These are phyloP conservation scores for Thalassarche chlororhynchos DNA, from an alignment of 2,113 vertebrate genomes.

Conservation along the genomic window DNA sequence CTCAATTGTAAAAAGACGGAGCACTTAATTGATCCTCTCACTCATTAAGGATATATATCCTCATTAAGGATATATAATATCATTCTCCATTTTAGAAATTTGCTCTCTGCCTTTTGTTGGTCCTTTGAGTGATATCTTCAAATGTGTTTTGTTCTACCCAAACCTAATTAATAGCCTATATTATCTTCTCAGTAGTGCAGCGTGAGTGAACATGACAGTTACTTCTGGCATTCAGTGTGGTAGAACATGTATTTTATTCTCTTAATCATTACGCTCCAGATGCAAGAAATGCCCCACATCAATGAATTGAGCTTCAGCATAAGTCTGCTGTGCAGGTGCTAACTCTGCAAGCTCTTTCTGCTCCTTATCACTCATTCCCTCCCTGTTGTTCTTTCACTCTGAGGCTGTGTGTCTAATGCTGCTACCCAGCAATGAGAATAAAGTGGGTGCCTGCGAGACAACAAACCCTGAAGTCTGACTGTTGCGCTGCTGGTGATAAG, in stretches of 20 bases:
- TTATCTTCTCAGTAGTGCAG: background rate
- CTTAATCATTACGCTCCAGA: slow-evolving; percentile 19
- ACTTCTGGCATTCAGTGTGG: background rate
- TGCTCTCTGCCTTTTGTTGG: background rate
- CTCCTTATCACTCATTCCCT: slow-evolving; percentile 5
- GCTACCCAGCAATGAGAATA: background rate
- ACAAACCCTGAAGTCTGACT: slow-evolving; percentile 28
- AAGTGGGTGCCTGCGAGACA: background rate
- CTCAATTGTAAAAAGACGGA: background rate
- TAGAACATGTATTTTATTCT: slow-evolving; percentile 17
- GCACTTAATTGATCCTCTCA: background rate
- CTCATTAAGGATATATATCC: background rate
- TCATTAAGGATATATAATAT: background rate
- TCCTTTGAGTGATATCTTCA: background rate
- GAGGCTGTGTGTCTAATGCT: background rate
- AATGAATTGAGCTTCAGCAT: slow-evolving; percentile 4
- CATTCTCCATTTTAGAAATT: background rate
- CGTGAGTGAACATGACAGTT: background rate
- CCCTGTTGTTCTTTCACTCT: slow-evolving; percentile 17
- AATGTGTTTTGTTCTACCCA: background rate
- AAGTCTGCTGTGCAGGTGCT: slow-evolving; percentile 44
- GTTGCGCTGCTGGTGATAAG: slow-evolving; percentile 19
- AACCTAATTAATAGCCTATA: background rate
- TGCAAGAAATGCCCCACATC: slow-evolving; percentile 49
- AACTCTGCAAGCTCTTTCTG: slow-evolving; percentile 10